Conservation (phyloP, 2,888 invertebrate genomes). For the Spialia ferax region DNA sequence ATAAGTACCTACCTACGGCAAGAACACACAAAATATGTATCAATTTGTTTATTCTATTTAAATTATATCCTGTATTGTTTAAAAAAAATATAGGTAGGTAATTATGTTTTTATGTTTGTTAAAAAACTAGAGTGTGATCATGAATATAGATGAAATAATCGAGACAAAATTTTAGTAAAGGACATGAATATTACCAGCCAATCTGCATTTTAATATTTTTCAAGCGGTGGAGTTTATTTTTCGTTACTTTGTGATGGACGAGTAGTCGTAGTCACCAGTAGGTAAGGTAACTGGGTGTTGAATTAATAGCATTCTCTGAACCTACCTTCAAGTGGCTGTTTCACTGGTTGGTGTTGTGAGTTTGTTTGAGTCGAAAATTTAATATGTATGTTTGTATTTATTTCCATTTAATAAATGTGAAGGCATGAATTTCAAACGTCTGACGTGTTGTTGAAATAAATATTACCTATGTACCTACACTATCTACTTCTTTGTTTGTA, state of each 20-base stretch:
- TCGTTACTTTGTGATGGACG: slow-evolving; percentile 61
- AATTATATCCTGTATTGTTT: not conserved
- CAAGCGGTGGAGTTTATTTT: slow-evolving; percentile 44
- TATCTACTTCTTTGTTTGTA: no score
- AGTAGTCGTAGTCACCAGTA: slow-evolving; percentile 55
- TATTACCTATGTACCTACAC: no score
- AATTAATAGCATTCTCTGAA: slow-evolving; percentile 33
- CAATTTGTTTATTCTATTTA: slow-evolving; percentile 48
- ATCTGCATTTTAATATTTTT: slow-evolving; percentile 77
- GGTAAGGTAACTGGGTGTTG: slow-evolving; percentile 36
- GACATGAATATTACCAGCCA: slow-evolving; percentile 78
- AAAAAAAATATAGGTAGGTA: not conserved
- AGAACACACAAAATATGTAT: slow-evolving; percentile 77
- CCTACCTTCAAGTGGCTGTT: slow-evolving; percentile 27
- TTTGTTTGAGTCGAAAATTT: slow-evolving; percentile 25
- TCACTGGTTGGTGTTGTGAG: slow-evolving; percentile 6
- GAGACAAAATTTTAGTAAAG: slow-evolving; percentile 56
- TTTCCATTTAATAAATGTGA: slow-evolving; percentile 21
- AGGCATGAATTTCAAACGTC: slow-evolving; percentile 1
- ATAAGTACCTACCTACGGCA: slow-evolving; percentile 69
- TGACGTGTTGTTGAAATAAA: not conserved
- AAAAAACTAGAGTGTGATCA: slow-evolving; percentile 21
- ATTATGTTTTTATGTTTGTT: not conserved
- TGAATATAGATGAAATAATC: slow-evolving; percentile 53
- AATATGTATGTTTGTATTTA: slow-evolving; percentile 22